Conservation (phyloP, 37 sponge, comb jelly and placozoan species). For the Amphimedon queenslandica region DNA sequence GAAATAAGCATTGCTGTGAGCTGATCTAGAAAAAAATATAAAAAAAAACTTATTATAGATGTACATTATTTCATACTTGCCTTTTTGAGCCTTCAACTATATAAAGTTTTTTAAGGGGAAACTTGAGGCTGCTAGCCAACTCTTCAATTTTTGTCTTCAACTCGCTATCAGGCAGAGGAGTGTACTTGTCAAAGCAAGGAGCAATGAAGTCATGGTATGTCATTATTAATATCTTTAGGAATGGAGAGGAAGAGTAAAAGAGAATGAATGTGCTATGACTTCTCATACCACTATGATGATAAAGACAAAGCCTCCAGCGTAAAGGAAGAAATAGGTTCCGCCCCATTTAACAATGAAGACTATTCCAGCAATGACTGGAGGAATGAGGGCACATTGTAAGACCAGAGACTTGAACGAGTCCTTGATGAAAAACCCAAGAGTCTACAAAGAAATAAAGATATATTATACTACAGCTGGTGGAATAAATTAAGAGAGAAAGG, state of each 20-base stretch:
- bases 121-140: conserved; percentile 65
- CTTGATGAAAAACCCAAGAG: conserved; percentile 76
- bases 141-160: conserved; percentile 71
- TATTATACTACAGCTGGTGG: background rate
- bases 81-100: conserved; percentile 90
- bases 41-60: background rate
- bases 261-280: background rate
- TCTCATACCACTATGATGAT: conserved; percentile 49
- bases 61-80: background rate
- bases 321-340: conserved; percentile 91
- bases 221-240: conserved; percentile 57
- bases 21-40: conserved; percentile 33
- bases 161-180: conserved; percentile 82
- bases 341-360: conserved; percentile 77
- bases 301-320: conserved; percentile 83
- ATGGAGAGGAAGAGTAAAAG: background rate
- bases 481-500: no score
- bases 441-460: conserved; percentile 62
- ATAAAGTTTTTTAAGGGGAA: conserved; percentile 86
- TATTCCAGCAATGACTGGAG: conserved; percentile 45
- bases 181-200: conserved; percentile 94
- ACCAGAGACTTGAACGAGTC: conserved; percentile 72
- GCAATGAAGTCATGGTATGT: conserved; percentile 93
- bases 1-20: conserved; percentile 98
- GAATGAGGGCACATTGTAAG: conserved; percentile 42